Base-by-base conservation (phyloP, 2,113 vertebrate genomes). In the Nanorana parkeri region DNA sequence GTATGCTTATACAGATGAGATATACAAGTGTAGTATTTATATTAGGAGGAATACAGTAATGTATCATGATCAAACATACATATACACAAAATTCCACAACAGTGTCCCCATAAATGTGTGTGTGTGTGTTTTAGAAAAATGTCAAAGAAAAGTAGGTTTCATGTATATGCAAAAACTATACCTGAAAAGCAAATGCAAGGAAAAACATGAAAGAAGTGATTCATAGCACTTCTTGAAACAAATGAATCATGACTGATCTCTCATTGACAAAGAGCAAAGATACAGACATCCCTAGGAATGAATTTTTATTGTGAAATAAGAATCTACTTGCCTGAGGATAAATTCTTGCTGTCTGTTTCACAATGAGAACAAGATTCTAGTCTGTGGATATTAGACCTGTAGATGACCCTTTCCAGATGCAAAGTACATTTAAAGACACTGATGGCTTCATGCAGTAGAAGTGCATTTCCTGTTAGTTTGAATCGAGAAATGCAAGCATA, bases 301-400 rank as follows among this genome's bases (percentile, higher is more conserved):
- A 64, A 51, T 6, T 21, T 24, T 6, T 24, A 80, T 69, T 80
- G 68, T 36, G 5, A 10, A 32, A 10, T 65, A n/a, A 41, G 60
- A 11, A 21, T 61, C 11, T 71, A 29, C 55, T 52, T 63, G 67
- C 78, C 78, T 60, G 36, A 24, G 78, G 68, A 60, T 80, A 71
- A 17, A 24, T 56, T 60, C 32, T 21, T 61, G 19, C 21, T 69
- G 77, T 74, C 24, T 74, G 52, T 58, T n/a, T 60, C 17, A 36
- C 26, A 32, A 21, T 79, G 65, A 68, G 68, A 68, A 79, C 65
- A 55, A 55, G 24, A 66, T 64, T 51, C 68, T 68, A 47, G 66
- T 21, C 66, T 69, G 66, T 68, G 20, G n/a, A 17, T 51, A 24
- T 24, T n/a, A 26, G 47, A 52, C 47, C 26, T 72, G n/a, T 55